Evolutionary conservation across 2,888 invertebrate species (phyloP), one percentile per base, ranked within the genome.

Genomic region (Drosophila mettleri): DNA sequence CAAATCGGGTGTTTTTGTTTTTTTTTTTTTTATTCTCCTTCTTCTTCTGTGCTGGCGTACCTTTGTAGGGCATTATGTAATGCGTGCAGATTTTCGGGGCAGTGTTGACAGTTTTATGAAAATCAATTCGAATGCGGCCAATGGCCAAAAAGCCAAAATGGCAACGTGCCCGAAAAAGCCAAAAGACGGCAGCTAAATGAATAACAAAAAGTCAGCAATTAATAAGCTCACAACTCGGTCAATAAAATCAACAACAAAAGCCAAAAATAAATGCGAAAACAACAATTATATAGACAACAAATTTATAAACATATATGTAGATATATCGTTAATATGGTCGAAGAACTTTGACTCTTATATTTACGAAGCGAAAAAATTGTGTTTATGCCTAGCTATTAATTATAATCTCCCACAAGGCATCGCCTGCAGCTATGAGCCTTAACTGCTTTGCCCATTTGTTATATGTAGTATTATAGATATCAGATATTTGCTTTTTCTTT

Each of bases 191-290:
- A 67, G 38, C 41, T 27, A 57, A 60, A 57, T 27, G 45, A 29
- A 49, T 18, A 33, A 49, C 54, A 68, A 64, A 73, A 70, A 60
- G 65, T n/a, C 67, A 62, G 64, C 81, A 78, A 80, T 86, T 86
- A 81, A 86, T 81, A 86, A 86, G 69, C 74, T 43, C 74, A 78
- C 81, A 80, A 74, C 71, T 83, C 70, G 87, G 58, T 78, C 78
- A 86, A 82, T 86, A 80, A 81, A 69, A 53, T 58, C 59, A 82
- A 59, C 67, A 69, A 73, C 49, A 80, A 74, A 62, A 52, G 53
- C 34, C 12, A 33, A 39, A 61, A 48, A 45, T 62, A 78, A 78
- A 48, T 33, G 31, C 31, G 27, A 29, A 18, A 48, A 48, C 48
- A 48, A 33, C 31, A 31, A 48, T 48, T 29, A 18, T 31, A 31